Percentiles rank a stretch among this genome's conserved stretches.
phyloP scores from a whole-genome alignment of 2,113 vertebrate species.

The Channa argus region DNA sequence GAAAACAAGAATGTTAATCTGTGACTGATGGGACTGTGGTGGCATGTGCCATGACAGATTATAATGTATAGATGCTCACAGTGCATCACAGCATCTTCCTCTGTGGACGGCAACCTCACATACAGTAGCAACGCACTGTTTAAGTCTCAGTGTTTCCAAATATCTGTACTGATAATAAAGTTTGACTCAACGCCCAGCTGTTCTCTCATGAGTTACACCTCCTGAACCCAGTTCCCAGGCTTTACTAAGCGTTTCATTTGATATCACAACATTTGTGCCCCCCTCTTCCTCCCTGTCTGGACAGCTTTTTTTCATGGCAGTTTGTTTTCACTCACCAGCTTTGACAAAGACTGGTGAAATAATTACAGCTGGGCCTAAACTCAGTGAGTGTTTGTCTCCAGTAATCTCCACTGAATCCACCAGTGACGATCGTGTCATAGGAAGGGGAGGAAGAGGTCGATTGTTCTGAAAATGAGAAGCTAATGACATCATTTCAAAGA shows the following conservation, averaged over 20 bases:
- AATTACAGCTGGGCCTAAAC: slow-evolving; percentile 77
- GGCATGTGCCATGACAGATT: background rate
- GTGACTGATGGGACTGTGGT: slow-evolving; percentile 4
- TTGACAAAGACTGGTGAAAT: slow-evolving; percentile 82
- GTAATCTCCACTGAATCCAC: slow-evolving; percentile 64
- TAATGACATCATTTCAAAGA: slow-evolving; percentile 81
- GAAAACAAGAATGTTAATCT: slow-evolving; percentile 19
- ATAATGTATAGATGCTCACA: background rate
- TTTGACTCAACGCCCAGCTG: slow-evolving; percentile 52
- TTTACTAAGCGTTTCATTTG: slow-evolving; percentile 76
- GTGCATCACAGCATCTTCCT: slow-evolving; percentile 9
- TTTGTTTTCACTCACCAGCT: slow-evolving; percentile 77
- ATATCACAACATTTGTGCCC: slow-evolving; percentile 78
- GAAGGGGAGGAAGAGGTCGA: slow-evolving; percentile 82
- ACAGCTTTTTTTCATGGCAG: slow-evolving; percentile 66
- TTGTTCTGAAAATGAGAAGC: slow-evolving; percentile 81
- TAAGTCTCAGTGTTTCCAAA: slow-evolving; percentile 40
- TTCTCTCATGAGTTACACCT: slow-evolving; percentile 63
- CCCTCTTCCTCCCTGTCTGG: slow-evolving; percentile 51
- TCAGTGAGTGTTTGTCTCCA: slow-evolving; percentile 67
- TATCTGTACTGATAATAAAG: slow-evolving; percentile 57
- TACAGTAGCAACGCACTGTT: background rate
- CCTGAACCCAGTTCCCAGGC: slow-evolving; percentile 76
- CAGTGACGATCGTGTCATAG: slow-evolving; percentile 76
- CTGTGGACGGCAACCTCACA: slow-evolving; percentile 1